A percentile compares a stretch with the other conserved stretches of the same genome.
Conservation (phyloP, 2,113 vertebrate genomes). For the Scortum barcoo region DNA sequence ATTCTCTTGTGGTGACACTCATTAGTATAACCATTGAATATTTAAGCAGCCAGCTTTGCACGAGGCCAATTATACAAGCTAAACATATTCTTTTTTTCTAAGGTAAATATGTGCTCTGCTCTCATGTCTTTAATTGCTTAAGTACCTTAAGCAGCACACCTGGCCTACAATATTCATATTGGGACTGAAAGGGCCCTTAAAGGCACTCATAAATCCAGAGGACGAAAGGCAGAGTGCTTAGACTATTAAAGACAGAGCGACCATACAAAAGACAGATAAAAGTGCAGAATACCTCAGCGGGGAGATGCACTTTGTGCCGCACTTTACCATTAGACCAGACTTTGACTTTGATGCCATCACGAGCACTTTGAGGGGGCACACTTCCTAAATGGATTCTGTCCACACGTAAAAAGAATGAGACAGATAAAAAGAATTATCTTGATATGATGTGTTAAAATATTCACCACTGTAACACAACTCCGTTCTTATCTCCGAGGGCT, state of each 20-base stretch:
- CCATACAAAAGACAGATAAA: slow-evolving; percentile 50
- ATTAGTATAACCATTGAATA: slow-evolving; percentile 63
- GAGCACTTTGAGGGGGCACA: slow-evolving; percentile 46
- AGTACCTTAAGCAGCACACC: slow-evolving; percentile 50
- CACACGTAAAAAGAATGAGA: slow-evolving; percentile 61
- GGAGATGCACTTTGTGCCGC: slow-evolving; percentile 56
- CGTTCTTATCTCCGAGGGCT: slow-evolving; percentile 46
- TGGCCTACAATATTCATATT: slow-evolving; percentile 49
- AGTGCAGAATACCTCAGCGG: slow-evolving; percentile 34
- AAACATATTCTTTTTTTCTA: slow-evolving; percentile 62
- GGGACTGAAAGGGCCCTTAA: slow-evolving; percentile 38
- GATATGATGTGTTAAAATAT: slow-evolving; percentile 72
- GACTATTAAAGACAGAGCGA: slow-evolving; percentile 58
- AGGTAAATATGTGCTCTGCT: slow-evolving; percentile 67
- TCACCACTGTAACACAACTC: slow-evolving; percentile 47
- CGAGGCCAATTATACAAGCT: slow-evolving; percentile 60
- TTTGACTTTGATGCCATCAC: slow-evolving; percentile 63
- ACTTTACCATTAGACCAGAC: slow-evolving; percentile 53
- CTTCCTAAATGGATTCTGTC: slow-evolving; percentile 64
- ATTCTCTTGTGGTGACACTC: slow-evolving; percentile 55
- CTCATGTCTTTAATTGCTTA: slow-evolving; percentile 53
- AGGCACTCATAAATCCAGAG: slow-evolving; percentile 48
- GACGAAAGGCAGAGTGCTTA: slow-evolving; percentile 51
- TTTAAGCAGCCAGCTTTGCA: slow-evolving; percentile 52
- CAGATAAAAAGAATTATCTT: slow-evolving; percentile 71